These are phyloP conservation scores for Stichopus horrens DNA, from an alignment of 53 echinoderm and acorn worm genomes.

Conservation along the genomic window DNA sequence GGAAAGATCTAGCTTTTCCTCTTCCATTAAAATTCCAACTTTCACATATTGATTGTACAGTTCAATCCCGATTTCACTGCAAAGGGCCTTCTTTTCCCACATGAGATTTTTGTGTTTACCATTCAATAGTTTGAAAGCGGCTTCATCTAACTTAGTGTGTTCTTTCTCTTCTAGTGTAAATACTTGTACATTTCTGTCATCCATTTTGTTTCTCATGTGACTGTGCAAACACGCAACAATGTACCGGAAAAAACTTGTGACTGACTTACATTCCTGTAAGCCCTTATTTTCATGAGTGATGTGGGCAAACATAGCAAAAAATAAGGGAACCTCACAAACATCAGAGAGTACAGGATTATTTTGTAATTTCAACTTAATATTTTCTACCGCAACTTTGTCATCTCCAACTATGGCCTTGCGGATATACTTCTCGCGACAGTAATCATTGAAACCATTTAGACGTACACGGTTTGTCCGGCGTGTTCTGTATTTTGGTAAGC, in stretches of 20 bases:
- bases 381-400: background rate
- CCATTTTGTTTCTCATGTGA: constrained; percentile 13
- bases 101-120: background rate
- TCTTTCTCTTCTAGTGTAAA: background rate
- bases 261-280: background rate
- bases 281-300: background rate
- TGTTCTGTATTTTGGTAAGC: background rate
- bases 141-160: background rate
- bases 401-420: background rate
- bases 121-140: background rate
- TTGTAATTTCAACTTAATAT: background rate
- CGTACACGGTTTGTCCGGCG: background rate
- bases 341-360: background rate
- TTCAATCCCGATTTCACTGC: background rate
- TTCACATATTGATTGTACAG: background rate
- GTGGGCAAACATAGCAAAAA: no score
- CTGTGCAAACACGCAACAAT: background rate
- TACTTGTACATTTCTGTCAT: background rate
- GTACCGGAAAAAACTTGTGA: background rate
- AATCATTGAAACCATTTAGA: background rate
- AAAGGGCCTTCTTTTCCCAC: background rate
- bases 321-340: background rate
- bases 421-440: background rate
- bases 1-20: no score
- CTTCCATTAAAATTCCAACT: constrained; percentile 1